Evolutionary conservation across 2,797 vertebrate species (phyloP).

Genomic region (Notolepis coatsorum): DNA sequence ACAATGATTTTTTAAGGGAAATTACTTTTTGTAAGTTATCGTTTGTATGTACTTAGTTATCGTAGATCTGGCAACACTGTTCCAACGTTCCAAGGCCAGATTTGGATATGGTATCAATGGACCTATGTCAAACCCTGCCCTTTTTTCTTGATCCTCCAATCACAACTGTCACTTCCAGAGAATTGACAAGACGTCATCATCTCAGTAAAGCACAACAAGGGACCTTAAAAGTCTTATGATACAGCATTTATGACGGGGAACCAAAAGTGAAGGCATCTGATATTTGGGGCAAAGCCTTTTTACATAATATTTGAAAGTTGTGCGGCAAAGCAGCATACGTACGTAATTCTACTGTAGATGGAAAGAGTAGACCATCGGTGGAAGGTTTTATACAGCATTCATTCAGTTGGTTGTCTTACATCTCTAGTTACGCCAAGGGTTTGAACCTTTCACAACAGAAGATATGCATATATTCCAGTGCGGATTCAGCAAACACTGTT

Average conservation of each 20-base stretch:
- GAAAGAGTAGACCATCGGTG: not conserved
- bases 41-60: no score
- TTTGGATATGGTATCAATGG: slow-evolving; percentile 12
- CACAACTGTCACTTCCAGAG: no score
- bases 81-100: no score
- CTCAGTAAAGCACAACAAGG: slow-evolving; percentile 25
- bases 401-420: not conserved
- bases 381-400: not conserved
- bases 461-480: not conserved
- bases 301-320: slow-evolving; percentile 26
- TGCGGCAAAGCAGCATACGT: not conserved
- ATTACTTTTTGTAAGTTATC: no score
- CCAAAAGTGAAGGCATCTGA: slow-evolving; percentile 48
- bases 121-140: no score
- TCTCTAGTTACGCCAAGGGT: not conserved
- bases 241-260: slow-evolving; percentile 47
- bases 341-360: slow-evolving; percentile 1
- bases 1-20: no score
- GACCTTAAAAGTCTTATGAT: slow-evolving; percentile 23
- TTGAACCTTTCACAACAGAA: not conserved
- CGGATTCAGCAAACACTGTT: not conserved
- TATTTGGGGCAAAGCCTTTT: slow-evolving; percentile 12
- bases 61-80: no score
- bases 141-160: no score
- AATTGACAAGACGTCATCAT: slow-evolving; percentile 16